These are phyloP conservation scores for Pyrgilauda ruficollis DNA, from an alignment of 2,113 vertebrate species.

Conservation along the genomic window DNA sequence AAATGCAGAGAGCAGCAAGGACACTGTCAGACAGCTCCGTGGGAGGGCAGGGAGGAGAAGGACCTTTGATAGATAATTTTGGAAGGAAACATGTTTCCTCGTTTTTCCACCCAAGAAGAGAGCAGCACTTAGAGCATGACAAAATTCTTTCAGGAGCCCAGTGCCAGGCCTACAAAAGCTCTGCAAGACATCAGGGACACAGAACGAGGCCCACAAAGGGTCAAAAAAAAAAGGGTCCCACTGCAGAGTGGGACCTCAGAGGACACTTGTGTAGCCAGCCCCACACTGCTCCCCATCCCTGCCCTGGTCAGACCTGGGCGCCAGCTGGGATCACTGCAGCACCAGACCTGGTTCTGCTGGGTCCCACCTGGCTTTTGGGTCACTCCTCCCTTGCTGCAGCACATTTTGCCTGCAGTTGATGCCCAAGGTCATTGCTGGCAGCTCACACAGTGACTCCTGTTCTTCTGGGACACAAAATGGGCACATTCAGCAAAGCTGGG, in stretches of 20 bases:
- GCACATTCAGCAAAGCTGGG: background rate
- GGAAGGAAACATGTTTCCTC: background rate
- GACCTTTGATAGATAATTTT: background rate
- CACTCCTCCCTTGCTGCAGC: background rate
- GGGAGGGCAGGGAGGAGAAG: background rate
- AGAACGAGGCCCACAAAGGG: background rate
- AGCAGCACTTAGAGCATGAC: background rate
- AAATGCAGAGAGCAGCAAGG: background rate
- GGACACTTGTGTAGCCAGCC: accelerated
- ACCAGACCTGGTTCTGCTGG: background rate
- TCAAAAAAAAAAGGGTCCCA: too few species aligned
- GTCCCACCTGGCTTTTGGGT: background rate
- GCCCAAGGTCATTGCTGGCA: background rate
- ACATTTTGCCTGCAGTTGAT: background rate
- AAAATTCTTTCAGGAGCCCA: background rate
- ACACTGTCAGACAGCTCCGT: background rate
- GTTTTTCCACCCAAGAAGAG: background rate
- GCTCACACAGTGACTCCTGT: background rate
- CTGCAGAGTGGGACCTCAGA: accelerated
- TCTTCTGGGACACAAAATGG: background rate
- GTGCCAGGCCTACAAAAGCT: background rate
- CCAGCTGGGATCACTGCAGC: background rate
- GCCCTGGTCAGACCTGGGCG: accelerated
- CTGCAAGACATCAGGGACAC: too few species aligned
- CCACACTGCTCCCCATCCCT: background rate